Conservation (phyloP, 2,888 invertebrate genomes). For the Euplagia quadripunctaria region DNA sequence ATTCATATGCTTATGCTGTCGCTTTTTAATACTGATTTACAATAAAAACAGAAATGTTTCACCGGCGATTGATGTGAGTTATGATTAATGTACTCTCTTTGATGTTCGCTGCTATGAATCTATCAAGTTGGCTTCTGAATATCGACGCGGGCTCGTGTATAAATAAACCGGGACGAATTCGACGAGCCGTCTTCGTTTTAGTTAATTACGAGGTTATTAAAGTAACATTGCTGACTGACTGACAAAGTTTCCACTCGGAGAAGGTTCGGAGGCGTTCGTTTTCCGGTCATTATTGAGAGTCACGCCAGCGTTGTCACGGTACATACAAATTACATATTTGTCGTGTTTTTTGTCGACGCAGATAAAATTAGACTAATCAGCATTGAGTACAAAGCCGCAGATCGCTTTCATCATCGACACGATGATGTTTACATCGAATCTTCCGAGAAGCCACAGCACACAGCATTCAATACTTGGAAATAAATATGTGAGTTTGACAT, state of each 20-base stretch:
- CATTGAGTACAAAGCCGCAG: slow-evolving; percentile 84
- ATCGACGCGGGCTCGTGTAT: slow-evolving; percentile 81
- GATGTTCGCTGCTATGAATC: slow-evolving; percentile 86
- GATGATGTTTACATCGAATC: slow-evolving; percentile 84
- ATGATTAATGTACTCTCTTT: slow-evolving; percentile 86
- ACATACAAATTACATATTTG: slow-evolving; percentile 75
- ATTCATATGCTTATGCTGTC: slow-evolving; percentile 84
- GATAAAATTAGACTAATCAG: slow-evolving; percentile 86
- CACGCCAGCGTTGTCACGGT: slow-evolving; percentile 79
- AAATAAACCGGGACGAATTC: slow-evolving; percentile 81
- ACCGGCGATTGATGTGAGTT: slow-evolving; percentile 86
- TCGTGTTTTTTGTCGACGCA: slow-evolving; percentile 63
- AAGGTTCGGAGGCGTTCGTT: slow-evolving; percentile 46
- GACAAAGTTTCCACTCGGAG: slow-evolving; percentile 55
- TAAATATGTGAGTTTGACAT: slow-evolving; percentile 88
- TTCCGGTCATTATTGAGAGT: slow-evolving; percentile 70
- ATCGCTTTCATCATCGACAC: slow-evolving; percentile 88
- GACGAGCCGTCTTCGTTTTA: slow-evolving; percentile 79
- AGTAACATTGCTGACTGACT: slow-evolving; percentile 68
- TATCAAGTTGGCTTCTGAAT: slow-evolving; percentile 85
- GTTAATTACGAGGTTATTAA: slow-evolving; percentile 84
- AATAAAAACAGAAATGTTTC: slow-evolving; percentile 85
- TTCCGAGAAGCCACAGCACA: slow-evolving; percentile 80
- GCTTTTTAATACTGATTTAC: slow-evolving; percentile 87
- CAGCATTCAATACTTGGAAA: slow-evolving; percentile 87